Conservation (phyloP, 2,797 vertebrate species). For the Sebastes ruberrimus region DNA sequence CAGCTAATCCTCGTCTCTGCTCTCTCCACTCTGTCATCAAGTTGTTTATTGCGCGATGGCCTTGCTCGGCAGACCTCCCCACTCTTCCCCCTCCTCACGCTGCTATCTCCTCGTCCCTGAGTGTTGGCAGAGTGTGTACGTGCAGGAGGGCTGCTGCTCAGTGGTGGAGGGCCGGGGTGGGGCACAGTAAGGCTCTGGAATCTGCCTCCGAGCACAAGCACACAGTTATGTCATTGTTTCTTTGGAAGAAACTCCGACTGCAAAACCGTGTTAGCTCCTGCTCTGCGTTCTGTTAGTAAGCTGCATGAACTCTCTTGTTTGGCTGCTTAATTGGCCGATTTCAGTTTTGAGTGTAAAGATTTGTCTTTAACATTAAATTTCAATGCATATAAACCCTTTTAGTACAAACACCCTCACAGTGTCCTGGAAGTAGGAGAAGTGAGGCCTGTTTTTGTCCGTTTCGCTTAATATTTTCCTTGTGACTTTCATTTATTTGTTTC, state of each 20-base stretch:
- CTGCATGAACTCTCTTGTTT: constrained; percentile 8
- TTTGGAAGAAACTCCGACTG: not conserved
- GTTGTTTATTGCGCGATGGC: constrained; percentile 64
- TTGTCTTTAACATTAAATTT: not conserved
- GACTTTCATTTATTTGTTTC: constrained; percentile 58
- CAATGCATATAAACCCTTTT: not conserved
- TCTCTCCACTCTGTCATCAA: constrained; percentile 57
- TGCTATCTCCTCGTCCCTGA: constrained; percentile 50
- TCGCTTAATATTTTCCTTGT: constrained; percentile 39
- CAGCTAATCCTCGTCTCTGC: constrained; percentile 46
- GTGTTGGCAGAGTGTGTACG: constrained; percentile 69
- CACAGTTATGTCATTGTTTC: constrained; percentile 66
- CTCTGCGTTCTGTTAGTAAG: constrained; percentile 1
- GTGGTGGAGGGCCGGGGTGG: constrained; percentile 67
- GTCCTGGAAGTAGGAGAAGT: constrained; percentile 9
- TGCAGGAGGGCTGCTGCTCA: constrained; percentile 65
- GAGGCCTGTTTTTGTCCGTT: constrained; percentile 33
- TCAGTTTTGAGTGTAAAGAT: not conserved
- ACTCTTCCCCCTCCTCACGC: not conserved
- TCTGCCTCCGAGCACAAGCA: constrained; percentile 47
- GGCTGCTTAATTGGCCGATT: not conserved
- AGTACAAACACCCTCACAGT: not conserved
- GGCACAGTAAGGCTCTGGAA: constrained; percentile 54
- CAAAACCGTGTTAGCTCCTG: not conserved
- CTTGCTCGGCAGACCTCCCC: constrained; percentile 23